phyloP scores from a whole-genome alignment of 2,888 invertebrate species.

The Drosophila infuscata region DNA sequence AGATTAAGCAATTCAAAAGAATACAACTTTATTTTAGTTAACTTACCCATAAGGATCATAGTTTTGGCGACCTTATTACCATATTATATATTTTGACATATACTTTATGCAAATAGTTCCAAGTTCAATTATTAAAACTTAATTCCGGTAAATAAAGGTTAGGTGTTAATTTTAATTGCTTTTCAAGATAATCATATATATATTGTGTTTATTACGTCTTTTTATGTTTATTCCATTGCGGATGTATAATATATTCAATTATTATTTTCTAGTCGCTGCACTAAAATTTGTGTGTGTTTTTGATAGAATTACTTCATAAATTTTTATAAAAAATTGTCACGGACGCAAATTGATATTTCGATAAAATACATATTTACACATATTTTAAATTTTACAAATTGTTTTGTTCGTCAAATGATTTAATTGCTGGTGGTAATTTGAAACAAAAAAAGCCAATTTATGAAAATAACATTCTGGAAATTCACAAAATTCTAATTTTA shows the following conservation, averaged over 20 bases:
- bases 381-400: background rate
- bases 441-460: background rate
- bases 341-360: background rate
- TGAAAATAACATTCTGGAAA: background rate
- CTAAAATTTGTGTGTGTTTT: background rate
- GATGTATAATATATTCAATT: background rate
- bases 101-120: background rate
- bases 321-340: background rate
- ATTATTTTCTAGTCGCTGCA: background rate
- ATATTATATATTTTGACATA: background rate
- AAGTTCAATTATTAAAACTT: background rate
- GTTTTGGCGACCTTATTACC: background rate
- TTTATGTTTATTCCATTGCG: background rate
- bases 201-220: background rate
- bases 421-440: background rate
- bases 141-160: background rate
- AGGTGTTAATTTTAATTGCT: background rate
- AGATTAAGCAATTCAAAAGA: slow-evolving; percentile 10
- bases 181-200: background rate
- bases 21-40: background rate
- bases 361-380: background rate
- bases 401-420: background rate
- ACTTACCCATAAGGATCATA: background rate
- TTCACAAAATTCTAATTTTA: background rate
- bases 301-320: background rate